Percentiles rank a stretch among this genome's conserved stretches.
These are phyloP conservation scores for Melieria crassipennis DNA, from an alignment of 2,888 invertebrate species.

Conservation along the genomic window DNA sequence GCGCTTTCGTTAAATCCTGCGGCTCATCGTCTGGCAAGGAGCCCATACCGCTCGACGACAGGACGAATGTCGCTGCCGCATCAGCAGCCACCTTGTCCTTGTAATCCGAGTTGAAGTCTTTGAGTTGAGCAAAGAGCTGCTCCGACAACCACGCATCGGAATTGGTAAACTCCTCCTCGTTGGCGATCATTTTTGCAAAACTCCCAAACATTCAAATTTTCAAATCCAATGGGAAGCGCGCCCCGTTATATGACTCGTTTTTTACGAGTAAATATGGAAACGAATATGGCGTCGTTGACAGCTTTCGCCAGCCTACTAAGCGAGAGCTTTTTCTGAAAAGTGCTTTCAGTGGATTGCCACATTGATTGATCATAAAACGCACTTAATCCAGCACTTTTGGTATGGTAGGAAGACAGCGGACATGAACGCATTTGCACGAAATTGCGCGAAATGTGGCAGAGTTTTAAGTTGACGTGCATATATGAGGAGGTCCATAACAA, in stretches of 20 bases:
- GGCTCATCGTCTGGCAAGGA: slow-evolving; percentile 36
- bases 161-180: slow-evolving; percentile 47
- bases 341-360: slow-evolving; percentile 19
- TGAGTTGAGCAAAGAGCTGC: slow-evolving; percentile 52
- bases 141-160: slow-evolving; percentile 53
- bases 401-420: too few species aligned
- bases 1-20: slow-evolving; percentile 35
- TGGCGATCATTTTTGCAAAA: slow-evolving; percentile 42
- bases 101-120: slow-evolving; percentile 49
- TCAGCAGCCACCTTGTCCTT: slow-evolving; percentile 36
- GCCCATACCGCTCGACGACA: slow-evolving; percentile 22
- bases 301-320: slow-evolving; percentile 32
- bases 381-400: too few species aligned
- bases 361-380: neutral
- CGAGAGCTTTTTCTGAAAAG: slow-evolving; percentile 12
- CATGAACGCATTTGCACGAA: too few species aligned
- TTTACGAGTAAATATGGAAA: slow-evolving; percentile 11
- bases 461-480: too few species aligned
- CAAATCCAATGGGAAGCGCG: slow-evolving; percentile 1
- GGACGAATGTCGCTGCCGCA: slow-evolving; percentile 28
- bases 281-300: slow-evolving; percentile 38
- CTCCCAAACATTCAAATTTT: neutral
- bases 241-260: neutral
- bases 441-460: too few species aligned
- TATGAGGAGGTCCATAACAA: too few species aligned